These are phyloP conservation scores for Brachionus asplanchnoidis DNA, from an alignment of 1,140 invertebrate genomes.

Conservation along the genomic window DNA sequence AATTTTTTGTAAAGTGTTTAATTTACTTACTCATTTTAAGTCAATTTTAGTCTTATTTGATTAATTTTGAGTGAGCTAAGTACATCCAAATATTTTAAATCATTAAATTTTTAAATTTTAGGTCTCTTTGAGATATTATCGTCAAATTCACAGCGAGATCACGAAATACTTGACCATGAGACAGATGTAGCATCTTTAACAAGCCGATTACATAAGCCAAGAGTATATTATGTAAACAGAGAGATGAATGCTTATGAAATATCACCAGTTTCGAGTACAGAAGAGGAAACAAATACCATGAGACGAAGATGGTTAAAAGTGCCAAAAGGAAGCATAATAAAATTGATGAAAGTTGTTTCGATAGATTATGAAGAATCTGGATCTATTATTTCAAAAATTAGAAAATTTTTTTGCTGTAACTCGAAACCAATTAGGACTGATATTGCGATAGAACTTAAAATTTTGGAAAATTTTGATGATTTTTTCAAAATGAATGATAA, in stretches of 20 bases:
- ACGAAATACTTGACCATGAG: slow-evolving; percentile 31
- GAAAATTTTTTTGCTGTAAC: background rate
- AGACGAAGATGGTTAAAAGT: slow-evolving; percentile 16
- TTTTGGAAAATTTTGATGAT: slow-evolving; percentile 21
- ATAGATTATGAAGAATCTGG: slow-evolving; percentile 15
- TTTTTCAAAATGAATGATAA: background rate
- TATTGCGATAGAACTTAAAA: slow-evolving; percentile 6
- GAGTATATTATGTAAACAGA: slow-evolving; percentile 1
- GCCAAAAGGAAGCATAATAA: background rate
- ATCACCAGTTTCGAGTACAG: background rate
- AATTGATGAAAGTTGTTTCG: background rate
- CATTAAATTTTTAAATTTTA: background rate
- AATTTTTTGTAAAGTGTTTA: too few relatives aligned
- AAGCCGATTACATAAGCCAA: background rate
- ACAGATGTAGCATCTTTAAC: slow-evolving; percentile 25
- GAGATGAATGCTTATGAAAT: slow-evolving; percentile 32
- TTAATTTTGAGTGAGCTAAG: background rate
- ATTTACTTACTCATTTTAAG: too few relatives aligned
- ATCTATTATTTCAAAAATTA: background rate
- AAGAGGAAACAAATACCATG: background rate
- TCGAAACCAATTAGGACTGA: background rate
- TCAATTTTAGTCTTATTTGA: background rate
- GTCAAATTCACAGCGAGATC: background rate
- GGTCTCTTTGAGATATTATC: slow-evolving; percentile 38
- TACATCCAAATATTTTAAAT: background rate